Evolutionary conservation across 2,888 invertebrate genomes (phyloP).

Genomic region (Muschampia plurimacula): DNA sequence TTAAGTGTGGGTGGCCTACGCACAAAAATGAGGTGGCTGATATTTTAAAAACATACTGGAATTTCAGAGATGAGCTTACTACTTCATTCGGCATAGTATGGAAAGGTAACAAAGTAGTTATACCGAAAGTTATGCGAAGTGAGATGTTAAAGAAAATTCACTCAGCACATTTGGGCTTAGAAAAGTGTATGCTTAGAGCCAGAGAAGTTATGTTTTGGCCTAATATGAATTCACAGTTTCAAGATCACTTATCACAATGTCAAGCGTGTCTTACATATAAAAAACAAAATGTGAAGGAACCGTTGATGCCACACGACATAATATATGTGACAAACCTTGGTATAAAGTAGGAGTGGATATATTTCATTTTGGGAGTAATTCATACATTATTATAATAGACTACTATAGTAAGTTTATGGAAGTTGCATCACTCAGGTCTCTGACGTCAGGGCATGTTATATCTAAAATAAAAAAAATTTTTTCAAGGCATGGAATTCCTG

Average conservation of each 20-base stretch:
- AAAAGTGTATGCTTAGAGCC: slow-evolving; percentile 5
- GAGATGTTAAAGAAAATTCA: slow-evolving; percentile 36
- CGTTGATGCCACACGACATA: background rate
- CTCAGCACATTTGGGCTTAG: background rate
- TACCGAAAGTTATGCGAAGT: slow-evolving; percentile 36
- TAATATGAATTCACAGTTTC: slow-evolving; percentile 11
- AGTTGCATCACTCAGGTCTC: background rate
- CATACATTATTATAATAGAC: background rate
- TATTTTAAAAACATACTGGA: slow-evolving; percentile 36
- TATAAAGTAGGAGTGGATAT: background rate
- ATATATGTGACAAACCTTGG: background rate
- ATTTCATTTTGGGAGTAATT: background rate
- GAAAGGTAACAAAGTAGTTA: slow-evolving; percentile 39
- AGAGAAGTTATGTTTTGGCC: slow-evolving; percentile 17
- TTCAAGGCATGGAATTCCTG: slow-evolving; percentile 39
- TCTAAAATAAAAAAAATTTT: slow-evolving; percentile 6
- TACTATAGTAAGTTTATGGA: background rate
- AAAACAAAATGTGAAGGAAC: slow-evolving; percentile 5
- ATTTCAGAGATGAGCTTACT: slow-evolving; percentile 36
- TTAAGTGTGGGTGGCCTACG: slow-evolving; percentile 22
- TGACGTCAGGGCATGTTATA: background rate
- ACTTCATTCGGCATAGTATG: slow-evolving; percentile 32
- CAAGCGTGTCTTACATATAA: slow-evolving; percentile 8
- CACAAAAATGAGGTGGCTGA: slow-evolving; percentile 31
- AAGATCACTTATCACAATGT: background rate